A percentile compares a stretch with the other conserved stretches of the same genome.
phyloP scores from a whole-genome alignment of 2,888 invertebrate genomes.

The Nephrotoma flavescens region DNA sequence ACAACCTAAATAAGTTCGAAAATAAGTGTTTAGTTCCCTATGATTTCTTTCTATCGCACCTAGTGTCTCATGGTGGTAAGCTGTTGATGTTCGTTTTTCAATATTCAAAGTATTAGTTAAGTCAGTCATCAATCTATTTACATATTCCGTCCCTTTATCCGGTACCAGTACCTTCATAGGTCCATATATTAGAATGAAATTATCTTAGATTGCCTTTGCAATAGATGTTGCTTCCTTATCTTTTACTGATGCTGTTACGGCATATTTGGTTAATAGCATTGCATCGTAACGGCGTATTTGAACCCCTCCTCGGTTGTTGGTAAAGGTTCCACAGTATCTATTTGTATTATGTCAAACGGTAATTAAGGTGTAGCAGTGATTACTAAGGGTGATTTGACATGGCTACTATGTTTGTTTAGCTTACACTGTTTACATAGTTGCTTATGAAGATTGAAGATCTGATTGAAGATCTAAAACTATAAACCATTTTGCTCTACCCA shows the following conservation, averaged over 20 bases:
- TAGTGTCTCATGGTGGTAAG: too few species aligned
- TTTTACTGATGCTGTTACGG: conserved; percentile 13
- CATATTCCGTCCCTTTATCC: neutral
- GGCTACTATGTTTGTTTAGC: too few species aligned
- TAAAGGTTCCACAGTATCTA: neutral
- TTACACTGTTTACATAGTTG: too few species aligned
- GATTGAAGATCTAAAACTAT: too few species aligned
- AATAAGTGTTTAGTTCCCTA: neutral
- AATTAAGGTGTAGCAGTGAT: neutral
- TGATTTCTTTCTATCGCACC: too few species aligned
- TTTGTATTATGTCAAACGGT: neutral
- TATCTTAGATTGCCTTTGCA: conserved; percentile 8
- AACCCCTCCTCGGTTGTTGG: neutral
- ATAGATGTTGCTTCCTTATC: neutral
- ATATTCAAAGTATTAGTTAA: neutral
- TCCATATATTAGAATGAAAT: conserved; percentile 14
- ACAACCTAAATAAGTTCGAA: too few species aligned
- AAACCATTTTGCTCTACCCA: too few species aligned
- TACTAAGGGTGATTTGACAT: neutral
- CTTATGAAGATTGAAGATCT: too few species aligned
- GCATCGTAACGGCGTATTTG: conserved; percentile 6
- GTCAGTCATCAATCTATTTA: neutral
- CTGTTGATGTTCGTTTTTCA: neutral
- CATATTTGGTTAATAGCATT: conserved; percentile 14
- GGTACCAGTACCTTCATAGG: neutral